Evolutionary conservation across 2,888 invertebrate species (phyloP), one percentile per base, ranked within the genome.

Genomic region (Drosophila nigritarsus): DNA sequence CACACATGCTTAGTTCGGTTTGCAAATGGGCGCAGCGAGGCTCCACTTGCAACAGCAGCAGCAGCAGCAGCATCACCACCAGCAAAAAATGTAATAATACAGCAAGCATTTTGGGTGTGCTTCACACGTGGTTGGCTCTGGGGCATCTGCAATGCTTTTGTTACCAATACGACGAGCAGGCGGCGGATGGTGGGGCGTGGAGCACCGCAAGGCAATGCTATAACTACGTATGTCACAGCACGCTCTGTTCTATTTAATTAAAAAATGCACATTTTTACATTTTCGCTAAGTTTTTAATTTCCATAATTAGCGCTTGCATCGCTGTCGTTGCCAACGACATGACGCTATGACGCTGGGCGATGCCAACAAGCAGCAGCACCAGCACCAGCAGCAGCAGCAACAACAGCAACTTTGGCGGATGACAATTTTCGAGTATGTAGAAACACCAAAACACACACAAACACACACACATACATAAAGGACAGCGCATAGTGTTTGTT

Each of bases 241-340:
- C 36, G 64, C 72, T 66, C 71, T 76, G 76, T 85, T 87, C 80
- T 89, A 87, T 87, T 89, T 87, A 89, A 87, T 87, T 87, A 89
- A 87, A 87, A 87, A 87, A 82, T 79, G 72, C 81, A 87, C 83
- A 87, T 85, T 87, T 87, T 82, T 80, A 79, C 80, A 82, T 82
- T 78, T 87, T 81, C 29, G 74, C 88, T 73, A 87, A 87, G 89
- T 87, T 87, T 89, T 87, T 87, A 87, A 87, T 87, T 87, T 87
- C 87, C 87, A 89, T 87, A 87, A 87, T 87, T 87, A 87, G 87
- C 85, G 81, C 70, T 84, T 64, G 65, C 83, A 82, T 60, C 78
- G 85, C 61, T 68, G 68, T 60, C 75, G 68, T 51, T 66, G 59
- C 49, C 49, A 54, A 40, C 59, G 55, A 60, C 18, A 54, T 40